Percentiles rank a stretch among this genome's conserved stretches.
These are phyloP conservation scores for Eulemur mongoz DNA, from an alignment of 2,797 vertebrate species.

Conservation along the genomic window DNA sequence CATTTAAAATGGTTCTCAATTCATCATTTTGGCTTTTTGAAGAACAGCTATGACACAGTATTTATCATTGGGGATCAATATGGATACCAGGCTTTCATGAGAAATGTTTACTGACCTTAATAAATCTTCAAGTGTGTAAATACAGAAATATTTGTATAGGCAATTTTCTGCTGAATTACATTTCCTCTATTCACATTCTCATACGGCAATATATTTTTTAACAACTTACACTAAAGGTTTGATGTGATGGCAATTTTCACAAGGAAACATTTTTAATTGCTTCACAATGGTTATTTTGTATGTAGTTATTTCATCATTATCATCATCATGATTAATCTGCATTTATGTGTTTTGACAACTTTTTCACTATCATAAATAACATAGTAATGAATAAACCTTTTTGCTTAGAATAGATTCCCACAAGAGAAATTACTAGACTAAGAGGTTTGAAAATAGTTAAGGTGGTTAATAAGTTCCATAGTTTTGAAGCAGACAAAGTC, in stretches of 20 bases:
- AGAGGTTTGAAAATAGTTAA: constrained; percentile 44
- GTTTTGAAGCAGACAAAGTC: neutral
- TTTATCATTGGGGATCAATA: constrained; percentile 61
- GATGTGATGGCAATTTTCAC: neutral
- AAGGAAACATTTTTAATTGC: constrained; percentile 30
- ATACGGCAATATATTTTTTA: constrained; percentile 29
- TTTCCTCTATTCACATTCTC: constrained; percentile 30
- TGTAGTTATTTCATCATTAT: constrained; percentile 41
- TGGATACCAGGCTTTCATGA: constrained; percentile 45
- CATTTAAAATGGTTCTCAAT: constrained; percentile 17
- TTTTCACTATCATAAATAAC: neutral
- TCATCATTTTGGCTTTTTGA: constrained; percentile 50
- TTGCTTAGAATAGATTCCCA: constrained; percentile 9
- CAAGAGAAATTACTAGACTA: constrained; percentile 34
- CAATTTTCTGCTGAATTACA: constrained; percentile 66
- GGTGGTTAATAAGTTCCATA: neutral
- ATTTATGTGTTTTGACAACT: constrained; percentile 39
- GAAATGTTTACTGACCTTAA: constrained; percentile 61
- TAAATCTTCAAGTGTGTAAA: constrained; percentile 64
- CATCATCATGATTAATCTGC: constrained; percentile 39
- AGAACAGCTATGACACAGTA: neutral
- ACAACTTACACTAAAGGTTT: constrained; percentile 23
- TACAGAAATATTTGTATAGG: constrained; percentile 57
- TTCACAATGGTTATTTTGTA: constrained; percentile 45
- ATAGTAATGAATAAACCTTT: constrained; percentile 12